Percentiles rank a stretch among this genome's conserved stretches.
Conservation (phyloP, 2,113 vertebrate genomes). For the Pomatorhinus ruficollis region DNA sequence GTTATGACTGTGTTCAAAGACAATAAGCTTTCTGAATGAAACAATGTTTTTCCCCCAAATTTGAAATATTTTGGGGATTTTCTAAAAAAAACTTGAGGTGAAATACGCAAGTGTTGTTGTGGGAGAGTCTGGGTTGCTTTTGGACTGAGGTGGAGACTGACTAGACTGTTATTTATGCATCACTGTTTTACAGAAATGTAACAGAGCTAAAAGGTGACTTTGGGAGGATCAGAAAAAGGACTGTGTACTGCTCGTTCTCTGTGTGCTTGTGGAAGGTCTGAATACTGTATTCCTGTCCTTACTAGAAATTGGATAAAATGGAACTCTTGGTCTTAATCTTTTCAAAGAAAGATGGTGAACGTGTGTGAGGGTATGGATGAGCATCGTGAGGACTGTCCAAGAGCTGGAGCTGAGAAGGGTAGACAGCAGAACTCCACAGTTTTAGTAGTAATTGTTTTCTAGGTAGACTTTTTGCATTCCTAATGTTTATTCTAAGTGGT, state of each 20-base stretch:
- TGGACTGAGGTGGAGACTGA: neutral
- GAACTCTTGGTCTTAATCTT: neutral
- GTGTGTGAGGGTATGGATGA: neutral
- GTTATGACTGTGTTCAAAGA: neutral
- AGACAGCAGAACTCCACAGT: neutral
- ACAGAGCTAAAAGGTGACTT: slow-evolving; percentile 4
- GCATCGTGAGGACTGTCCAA: neutral
- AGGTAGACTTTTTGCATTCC: neutral
- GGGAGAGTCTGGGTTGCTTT: neutral
- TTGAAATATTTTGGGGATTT: neutral
- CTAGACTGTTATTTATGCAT: too few relatives aligned
- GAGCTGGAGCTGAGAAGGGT: neutral
- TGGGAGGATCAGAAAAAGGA: neutral
- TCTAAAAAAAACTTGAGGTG: neutral
- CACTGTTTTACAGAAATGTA: neutral
- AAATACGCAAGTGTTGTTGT: neutral
- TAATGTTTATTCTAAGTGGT: neutral
- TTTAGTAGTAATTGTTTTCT: neutral
- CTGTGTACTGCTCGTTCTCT: neutral
- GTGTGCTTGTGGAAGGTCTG: neutral
- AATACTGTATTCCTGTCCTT: neutral
- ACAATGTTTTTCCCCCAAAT: rapidly evolving
- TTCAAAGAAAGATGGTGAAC: neutral
- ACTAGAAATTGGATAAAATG: neutral
- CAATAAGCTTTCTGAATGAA: neutral